phyloP scores from a whole-genome alignment of 1,140 invertebrate genomes.

The Leptopilina clavipes region DNA sequence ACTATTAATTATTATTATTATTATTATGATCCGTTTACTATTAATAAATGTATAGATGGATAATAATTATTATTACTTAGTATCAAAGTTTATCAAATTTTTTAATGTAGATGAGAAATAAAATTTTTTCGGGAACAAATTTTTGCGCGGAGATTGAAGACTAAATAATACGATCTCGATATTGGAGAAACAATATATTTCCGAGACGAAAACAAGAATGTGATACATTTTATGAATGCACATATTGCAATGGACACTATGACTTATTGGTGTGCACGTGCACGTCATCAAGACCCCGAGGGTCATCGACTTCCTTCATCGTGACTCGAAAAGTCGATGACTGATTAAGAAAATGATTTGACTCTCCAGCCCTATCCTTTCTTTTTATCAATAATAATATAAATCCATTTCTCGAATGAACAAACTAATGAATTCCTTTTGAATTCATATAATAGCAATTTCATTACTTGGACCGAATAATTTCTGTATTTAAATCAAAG shows the following conservation, averaged over 20 bases:
- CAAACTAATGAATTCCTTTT: not conserved
- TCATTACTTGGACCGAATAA: too few relatives aligned
- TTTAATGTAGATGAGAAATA: too few relatives aligned
- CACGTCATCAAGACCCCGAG: not conserved
- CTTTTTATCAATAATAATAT: not conserved
- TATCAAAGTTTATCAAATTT: too few relatives aligned
- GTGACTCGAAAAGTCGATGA: slow-evolving; percentile 30
- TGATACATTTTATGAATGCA: slow-evolving; percentile 7
- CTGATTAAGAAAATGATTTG: slow-evolving; percentile 30
- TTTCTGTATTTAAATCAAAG: too few relatives aligned
- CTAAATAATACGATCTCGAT: too few relatives aligned
- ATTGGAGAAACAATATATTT: not conserved
- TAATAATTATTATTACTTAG: too few relatives aligned
- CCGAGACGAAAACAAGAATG: not conserved
- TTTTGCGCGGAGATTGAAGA: too few relatives aligned
- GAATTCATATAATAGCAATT: not conserved
- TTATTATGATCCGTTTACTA: too few relatives aligned
- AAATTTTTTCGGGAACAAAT: too few relatives aligned
- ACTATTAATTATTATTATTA: too few relatives aligned
- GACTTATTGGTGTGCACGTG: slow-evolving; percentile 27
- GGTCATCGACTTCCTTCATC: slow-evolving; percentile 28
- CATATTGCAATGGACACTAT: not conserved
- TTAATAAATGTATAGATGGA: too few relatives aligned
- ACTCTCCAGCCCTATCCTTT: not conserved
- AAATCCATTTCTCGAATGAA: not conserved